Conservation (phyloP, 2,797 vertebrate species). For the Eleutherodactylus coqui region DNA sequence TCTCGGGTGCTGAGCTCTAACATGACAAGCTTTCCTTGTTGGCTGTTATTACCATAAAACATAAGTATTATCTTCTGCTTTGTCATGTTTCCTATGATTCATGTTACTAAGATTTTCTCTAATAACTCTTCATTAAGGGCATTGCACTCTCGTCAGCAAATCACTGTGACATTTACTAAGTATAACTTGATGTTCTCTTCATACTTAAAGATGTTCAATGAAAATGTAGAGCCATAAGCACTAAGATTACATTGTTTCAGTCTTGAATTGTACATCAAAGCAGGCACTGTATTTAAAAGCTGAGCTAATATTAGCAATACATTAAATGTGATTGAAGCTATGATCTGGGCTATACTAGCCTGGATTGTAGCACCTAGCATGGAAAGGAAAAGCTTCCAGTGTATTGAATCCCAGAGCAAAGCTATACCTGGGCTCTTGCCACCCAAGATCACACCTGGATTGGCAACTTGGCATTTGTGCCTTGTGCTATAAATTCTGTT, state of each 20-base stretch:
- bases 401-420: no score
- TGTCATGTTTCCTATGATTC: constrained; percentile 6
- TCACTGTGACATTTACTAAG: constrained; percentile 15
- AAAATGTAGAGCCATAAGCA: not conserved
- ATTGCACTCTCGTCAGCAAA: not conserved
- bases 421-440: no score
- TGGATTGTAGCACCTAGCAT: not conserved
- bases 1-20: not conserved
- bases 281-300: not conserved
- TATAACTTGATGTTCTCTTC: not conserved
- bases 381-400: not conserved
- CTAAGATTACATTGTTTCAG: not conserved
- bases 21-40: not conserved
- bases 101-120: constrained; percentile 29
- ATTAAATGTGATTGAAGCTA: not conserved
- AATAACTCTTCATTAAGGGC: constrained; percentile 7
- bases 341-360: not conserved
- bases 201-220: not conserved
- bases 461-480: no score
- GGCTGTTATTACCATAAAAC: constrained; percentile 29
- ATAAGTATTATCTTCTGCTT: constrained; percentile 17
- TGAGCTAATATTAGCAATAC: not conserved
- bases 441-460: no score
- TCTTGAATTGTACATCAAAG: not conserved
- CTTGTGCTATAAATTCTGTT: no score